phyloP scores from a whole-genome alignment of 1,140 invertebrate genomes.

The Episyrphus balteatus region DNA sequence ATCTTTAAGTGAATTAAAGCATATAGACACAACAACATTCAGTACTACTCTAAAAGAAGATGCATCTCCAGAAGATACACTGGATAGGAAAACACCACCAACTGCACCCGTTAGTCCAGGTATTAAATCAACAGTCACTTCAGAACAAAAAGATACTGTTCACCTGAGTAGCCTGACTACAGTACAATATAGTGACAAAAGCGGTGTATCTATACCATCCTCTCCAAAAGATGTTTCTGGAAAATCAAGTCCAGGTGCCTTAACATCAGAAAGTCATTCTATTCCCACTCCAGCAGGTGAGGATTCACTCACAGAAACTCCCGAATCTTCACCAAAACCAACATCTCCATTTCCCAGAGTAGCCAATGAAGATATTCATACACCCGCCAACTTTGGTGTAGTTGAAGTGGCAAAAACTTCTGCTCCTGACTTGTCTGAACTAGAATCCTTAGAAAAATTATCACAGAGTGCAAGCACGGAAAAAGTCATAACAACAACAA shows the following conservation, averaged over 20 bases:
- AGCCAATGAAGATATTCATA: conserved; percentile 25
- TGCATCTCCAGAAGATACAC: conserved; percentile 19
- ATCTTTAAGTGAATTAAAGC: too few species aligned
- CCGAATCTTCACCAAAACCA: conserved; percentile 34
- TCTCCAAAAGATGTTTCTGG: conserved; percentile 33
- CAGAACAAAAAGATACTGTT: background rate
- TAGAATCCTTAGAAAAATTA: conserved; percentile 28
- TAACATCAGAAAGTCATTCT: conserved; percentile 35
- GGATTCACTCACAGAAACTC: conserved; percentile 30
- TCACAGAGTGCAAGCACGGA: conserved; percentile 30
- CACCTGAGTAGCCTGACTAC: background rate
- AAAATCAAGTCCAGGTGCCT: conserved; percentile 31
- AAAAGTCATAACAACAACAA: conserved; percentile 33
- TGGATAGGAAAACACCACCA: conserved; percentile 28
- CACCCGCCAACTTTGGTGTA: background rate
- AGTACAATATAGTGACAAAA: conserved; percentile 14
- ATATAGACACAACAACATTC: conserved; percentile 3
- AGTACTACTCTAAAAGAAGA: conserved; percentile 19
- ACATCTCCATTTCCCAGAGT: conserved; percentile 35
- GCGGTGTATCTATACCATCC: conserved; percentile 22
- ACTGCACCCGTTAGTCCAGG: conserved; percentile 32
- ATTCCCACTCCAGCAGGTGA: conserved; percentile 32
- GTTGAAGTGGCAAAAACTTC: conserved; percentile 1
- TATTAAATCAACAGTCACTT: conserved; percentile 11
- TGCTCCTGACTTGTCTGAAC: conserved; percentile 23